Evolutionary conservation across 2,888 invertebrate species (phyloP).

Genomic region (Notodonta ziczac): DNA sequence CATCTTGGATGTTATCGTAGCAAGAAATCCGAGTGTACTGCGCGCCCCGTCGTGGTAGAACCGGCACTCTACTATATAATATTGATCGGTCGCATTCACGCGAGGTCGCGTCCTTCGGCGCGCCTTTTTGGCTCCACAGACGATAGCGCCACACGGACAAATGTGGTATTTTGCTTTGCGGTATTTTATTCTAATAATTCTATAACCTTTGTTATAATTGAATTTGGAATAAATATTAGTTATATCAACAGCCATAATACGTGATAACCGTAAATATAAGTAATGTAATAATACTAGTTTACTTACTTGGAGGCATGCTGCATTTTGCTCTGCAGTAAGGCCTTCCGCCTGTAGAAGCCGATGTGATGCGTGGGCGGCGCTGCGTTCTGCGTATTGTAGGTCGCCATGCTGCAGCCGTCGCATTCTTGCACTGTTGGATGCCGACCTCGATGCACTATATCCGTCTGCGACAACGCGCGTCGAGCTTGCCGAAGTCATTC

Average conservation of each 20-base stretch:
- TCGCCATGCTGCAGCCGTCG: constrained; percentile 91
- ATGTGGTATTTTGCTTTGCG: constrained; percentile 15
- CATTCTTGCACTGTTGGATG: constrained; percentile 77
- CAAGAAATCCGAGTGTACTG: constrained; percentile 73
- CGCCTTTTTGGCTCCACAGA: constrained; percentile 72
- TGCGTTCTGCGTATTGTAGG: constrained; percentile 91
- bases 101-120: constrained; percentile 84
- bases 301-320: constrained; percentile 91
- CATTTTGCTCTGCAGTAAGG: constrained; percentile 93
- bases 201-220: not conserved
- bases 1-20: constrained; percentile 63
- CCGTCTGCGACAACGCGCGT: constrained; percentile 93
- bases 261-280: not conserved
- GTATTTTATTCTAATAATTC: not conserved
- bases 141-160: constrained; percentile 29
- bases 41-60: constrained; percentile 61
- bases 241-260: no score
- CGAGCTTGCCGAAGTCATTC: constrained; percentile 89
- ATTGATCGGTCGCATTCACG: constrained; percentile 75
- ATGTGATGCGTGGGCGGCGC: constrained; percentile 90
- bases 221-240: no score
- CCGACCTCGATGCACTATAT: constrained; percentile 88
- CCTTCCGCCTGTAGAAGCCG: constrained; percentile 93
- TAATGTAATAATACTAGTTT: constrained; percentile 4
- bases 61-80: constrained; percentile 63